Base-by-base conservation (phyloP, 2,113 vertebrate genomes). In the Odontophorus gujanensis region DNA sequence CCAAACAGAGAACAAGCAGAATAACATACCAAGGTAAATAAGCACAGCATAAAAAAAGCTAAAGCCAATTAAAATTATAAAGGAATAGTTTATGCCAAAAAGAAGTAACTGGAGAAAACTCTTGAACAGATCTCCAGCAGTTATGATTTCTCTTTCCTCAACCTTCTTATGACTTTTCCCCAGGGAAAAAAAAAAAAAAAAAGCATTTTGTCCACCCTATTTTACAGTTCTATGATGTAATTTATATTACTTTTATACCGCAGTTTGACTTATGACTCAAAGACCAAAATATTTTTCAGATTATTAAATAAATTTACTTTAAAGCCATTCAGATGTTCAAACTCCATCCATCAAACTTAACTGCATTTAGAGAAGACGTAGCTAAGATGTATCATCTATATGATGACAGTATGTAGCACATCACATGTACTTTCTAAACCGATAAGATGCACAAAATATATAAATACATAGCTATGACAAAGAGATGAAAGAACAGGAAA, bases 1-100 rank as follows among this genome's bases (percentile, higher is more conserved):
- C 26, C 43, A 95, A 90, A 85, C 38, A 81, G 11, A 81, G 11
- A 79, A 86, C 15, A 85, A 62, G 90, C 80, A 83, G 19, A 87
- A 87, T 42, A n/a, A 91, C 91, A 36, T 40, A 82, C 21, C 50
- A 67, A 48, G 42, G n/a, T 79, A 87, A 89, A 83, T 32, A 30
- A 83, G 20, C 26, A 66, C 18, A 87, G 9, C 53, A 74, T 14
- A 43, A 7, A 83, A 63, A 79, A 90, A 50, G 20, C 34, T 81
- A 87, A 83, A 93, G 55, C 25, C 80, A 92, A 87, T 85, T 32
- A 28, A 73, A 81, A 57, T 36, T 18, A 68, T 2, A 2, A 87
- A 89, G 77, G 42, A 95, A 58, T 43, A 77, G 7, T 7, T 43
- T 51, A 67, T 3, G 68, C 45, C 38, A 76, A 82, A 85, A 84